Base-by-base conservation (phyloP, 2,797 vertebrate genomes). In the Gallirallus australis region DNA sequence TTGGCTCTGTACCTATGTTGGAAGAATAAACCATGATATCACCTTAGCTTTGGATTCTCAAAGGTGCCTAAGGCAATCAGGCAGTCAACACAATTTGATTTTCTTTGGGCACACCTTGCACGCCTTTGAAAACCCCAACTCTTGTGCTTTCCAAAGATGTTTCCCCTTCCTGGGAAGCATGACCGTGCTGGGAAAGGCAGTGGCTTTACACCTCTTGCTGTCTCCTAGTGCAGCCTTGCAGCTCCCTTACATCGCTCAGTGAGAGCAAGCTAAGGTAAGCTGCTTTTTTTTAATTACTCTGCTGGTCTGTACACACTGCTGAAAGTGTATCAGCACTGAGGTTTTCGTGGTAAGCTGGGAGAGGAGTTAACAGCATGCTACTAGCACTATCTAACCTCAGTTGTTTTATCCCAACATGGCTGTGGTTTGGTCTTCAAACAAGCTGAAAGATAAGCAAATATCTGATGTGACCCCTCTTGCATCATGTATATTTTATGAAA, bases 351-450 rank as follows among this genome's bases (percentile, higher is more conserved):
- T 90, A 80, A 95, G 78, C 94, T 69, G 85, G 82, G 77, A 95
- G 77, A 91, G 90, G 94, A 94, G 75, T 94, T 96, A 92, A 95
- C 92, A 94, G 69, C 69, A 50, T 89, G 83, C 68, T 84, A 24
- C 80, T 82, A 86, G 87, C 82, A 14, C 87, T 95, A 79, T 82
- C 95, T 94, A 94, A 97, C 97, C 97, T 97, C 97, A 86, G 80
- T 27, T 96, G 66, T 86, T 96, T 97, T 90, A 97, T 91, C 93
- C 95, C 97, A 84, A 47, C 94, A 63, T 75, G 92, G 81, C 94
- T 98, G 98, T 95, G 98, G 97, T 98, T 97, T 98, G 94, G 69
- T 97, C 97, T 97, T 93, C 97, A 98, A 98, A 98, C 97, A 98
- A 97, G 88, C 52, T 42, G 23, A 82, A 82, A 97, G 95, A 97